These are phyloP conservation scores for Coccyzus lansbergi DNA, from an alignment of 2,797 vertebrate species.

Conservation along the genomic window DNA sequence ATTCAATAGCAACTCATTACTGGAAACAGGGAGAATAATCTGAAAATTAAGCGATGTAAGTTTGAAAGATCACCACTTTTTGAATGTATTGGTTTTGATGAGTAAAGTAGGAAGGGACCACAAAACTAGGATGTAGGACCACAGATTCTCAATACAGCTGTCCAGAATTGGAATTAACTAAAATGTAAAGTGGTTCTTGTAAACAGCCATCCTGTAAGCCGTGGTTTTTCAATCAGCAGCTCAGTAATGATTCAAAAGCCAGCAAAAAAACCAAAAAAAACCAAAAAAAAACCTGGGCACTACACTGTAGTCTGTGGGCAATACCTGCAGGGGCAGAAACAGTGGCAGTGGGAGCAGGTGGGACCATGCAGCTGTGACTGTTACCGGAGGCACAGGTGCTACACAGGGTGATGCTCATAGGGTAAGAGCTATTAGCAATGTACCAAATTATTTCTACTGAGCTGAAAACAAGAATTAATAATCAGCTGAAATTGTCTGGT, in stretches of 20 bases:
- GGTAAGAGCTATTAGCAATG: not conserved
- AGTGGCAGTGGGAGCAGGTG: not conserved
- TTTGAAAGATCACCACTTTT: not conserved
- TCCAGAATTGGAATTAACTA: not conserved
- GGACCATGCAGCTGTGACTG: not conserved
- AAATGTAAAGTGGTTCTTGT: not conserved
- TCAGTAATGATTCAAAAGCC: not conserved
- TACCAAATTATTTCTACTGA: not conserved
- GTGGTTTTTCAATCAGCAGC: not conserved
- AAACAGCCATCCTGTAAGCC: not conserved
- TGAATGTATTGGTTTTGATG: not conserved
- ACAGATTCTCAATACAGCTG: not conserved
- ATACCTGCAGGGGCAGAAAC: not conserved
- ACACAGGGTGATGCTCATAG: accelerated
- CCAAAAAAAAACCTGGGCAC: not conserved
- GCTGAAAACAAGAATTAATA: not conserved
- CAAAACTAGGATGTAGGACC: not conserved
- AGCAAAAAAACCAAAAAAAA: not conserved
- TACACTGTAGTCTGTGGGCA: not conserved
- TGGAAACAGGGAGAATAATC: not conserved
- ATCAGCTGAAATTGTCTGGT: not conserved
- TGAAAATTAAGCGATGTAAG: not conserved
- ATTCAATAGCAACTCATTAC: not conserved
- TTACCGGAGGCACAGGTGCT: not conserved
- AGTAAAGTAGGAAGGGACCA: not conserved